Base-by-base conservation (phyloP, 2,888 invertebrate genomes). In the Nymphalis urticae region DNA sequence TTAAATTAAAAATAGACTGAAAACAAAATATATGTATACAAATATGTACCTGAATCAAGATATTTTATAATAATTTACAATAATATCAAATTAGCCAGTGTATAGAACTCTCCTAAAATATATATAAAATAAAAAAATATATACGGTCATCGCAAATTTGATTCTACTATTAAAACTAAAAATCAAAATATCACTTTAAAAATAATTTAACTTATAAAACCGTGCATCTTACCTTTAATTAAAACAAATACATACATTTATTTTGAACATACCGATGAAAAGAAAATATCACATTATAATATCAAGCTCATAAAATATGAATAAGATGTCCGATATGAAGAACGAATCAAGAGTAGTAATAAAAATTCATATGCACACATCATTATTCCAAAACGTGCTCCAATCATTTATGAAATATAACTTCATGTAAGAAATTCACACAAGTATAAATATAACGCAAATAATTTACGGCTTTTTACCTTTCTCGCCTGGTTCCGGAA, bases 401-500 rank as follows among this genome's bases (percentile, higher is more conserved):
- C 68, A 79, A 80, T 80, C 79, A 75, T 74, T 61, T 75, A 80
- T 77, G 66, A 76, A 75, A 78, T 76, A 77, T 75, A 75, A 79
- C 48, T 63, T 53, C 80, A 75, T 73, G 80, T 76, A 81, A 82
- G 79, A 84, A 85, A 85, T 80, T 82, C 83, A 88, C 83, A 88
- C 84, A 88, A 84, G 85, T 82, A 84, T 79, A 80, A 80, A 81
- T 75, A 83, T 80, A 82, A 80, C 77, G 75, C 81, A 82, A 81
- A 80, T 80, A 82, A 80, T 77, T 60, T 48, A 78, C 69, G 80
- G 77, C 72, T 75, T 86, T 87, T 92, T 92, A 92, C 92, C 92
- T 92, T 92, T 87, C 87, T 91, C 77, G 88, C 90, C 92, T 92
- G 92, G 89, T 86, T 90, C 86, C 92, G 84, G 83, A 82, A 79